Evolutionary conservation across 1,140 invertebrate genomes (phyloP).

Genomic region (Penaeus chinensis): DNA sequence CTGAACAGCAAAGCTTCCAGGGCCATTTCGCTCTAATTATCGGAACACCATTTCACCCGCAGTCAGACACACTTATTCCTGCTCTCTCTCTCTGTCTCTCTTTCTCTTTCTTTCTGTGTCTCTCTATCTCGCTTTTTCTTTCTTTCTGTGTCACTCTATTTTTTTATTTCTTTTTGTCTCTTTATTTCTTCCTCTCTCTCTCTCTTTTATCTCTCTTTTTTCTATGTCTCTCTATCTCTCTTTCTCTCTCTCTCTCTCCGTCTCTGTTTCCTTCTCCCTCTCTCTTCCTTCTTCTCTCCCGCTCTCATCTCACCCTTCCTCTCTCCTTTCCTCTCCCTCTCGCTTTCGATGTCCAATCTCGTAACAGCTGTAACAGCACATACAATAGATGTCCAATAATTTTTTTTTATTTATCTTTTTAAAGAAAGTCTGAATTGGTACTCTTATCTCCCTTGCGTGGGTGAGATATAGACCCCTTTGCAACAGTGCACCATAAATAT

Average conservation of each 20-base stretch:
- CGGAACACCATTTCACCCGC: neutral
- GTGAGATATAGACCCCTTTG: no score
- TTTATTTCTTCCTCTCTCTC: neutral
- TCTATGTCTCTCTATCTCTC: no score
- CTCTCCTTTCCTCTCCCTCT: neutral
- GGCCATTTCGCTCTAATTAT: no score
- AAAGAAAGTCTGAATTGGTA: no score
- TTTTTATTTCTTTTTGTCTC: neutral
- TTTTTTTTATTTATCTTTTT: no score
- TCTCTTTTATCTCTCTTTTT: neutral
- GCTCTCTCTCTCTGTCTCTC: constrained; percentile 31
- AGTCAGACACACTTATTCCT: constrained; percentile 12
- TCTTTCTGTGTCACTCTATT: neutral
- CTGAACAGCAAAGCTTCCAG: no score
- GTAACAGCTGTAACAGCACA: no score
- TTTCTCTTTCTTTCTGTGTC: neutral
- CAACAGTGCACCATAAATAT: no score
- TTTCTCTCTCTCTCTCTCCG: neutral
- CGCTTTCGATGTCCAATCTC: neutral
- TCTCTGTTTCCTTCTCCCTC: neutral
- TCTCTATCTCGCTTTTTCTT: neutral
- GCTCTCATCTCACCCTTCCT: neutral
- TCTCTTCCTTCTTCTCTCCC: no score
- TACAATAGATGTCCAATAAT: no score
- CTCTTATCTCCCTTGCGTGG: no score